Base-by-base conservation (phyloP, 1,140 invertebrate genomes). In the Tetramorium simillimum region DNA sequence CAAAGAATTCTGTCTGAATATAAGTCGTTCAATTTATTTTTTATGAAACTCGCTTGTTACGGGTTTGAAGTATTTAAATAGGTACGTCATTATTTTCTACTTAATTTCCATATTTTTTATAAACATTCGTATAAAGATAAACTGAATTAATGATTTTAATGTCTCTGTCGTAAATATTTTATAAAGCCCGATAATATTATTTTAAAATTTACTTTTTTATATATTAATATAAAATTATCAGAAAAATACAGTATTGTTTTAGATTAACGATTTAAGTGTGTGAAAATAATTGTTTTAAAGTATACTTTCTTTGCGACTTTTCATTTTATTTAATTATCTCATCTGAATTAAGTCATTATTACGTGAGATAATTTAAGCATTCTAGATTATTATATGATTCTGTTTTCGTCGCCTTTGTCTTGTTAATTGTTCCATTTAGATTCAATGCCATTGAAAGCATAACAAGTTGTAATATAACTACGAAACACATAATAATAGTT, bases 291-390 rank as follows among this genome's bases (percentile, higher is more conserved):
- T 62, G 28, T 63, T 63, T 63, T 9, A 37, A 18, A 21, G 10
- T 14, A 1, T 28, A 5, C 2, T 69, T 5, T 18, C 28, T 69
- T 18, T 14, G 14, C 14, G 24, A n/a, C 16, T 56, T 33, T 33
- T 70, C 1, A 7, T 67, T 18, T 56, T 1, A 16, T 10, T 56
- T 40, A 46, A 81, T 70, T 51, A 14, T 10, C 56, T 70, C 6
- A 43, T 70, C 33, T 24, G 2, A 43, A 70, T 43, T 80, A 70
- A 70, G 58, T 81, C 4, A 14, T 3, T n/a, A 43, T 81, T 43
- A 70, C 5, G 5, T 40, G 24, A 65, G 2, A 56, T 18, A 58
- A 58, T 80, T 65, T 49, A 65, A 51, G 37, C 7, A 67, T 43
- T 69, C 33, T n/a, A 40, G 14, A 9, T 70, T 18, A 18, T 28